phyloP scores from a whole-genome alignment of 37 sponge, comb jelly and placozoan genomes.

The Diacarnus erythraeanus region DNA sequence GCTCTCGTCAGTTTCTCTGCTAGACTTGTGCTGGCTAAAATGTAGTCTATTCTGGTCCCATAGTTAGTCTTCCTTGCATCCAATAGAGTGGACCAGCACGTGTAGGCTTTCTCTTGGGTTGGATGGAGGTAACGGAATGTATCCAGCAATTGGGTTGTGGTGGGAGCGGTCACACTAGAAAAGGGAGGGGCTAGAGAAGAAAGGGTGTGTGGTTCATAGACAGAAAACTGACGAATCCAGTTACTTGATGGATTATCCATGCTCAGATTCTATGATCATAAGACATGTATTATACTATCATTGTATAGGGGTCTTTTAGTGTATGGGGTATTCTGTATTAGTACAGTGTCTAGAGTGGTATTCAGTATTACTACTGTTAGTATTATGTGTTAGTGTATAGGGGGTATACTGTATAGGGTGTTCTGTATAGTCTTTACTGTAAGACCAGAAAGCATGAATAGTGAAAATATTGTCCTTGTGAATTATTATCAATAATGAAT shows the following conservation, averaged over 20 bases:
- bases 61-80: conserved; percentile 83
- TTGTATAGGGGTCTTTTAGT: too few species aligned
- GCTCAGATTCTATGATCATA: neutral
- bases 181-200: neutral
- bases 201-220: neutral
- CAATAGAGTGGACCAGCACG: conserved; percentile 89
- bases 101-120: conserved; percentile 52
- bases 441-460: too few species aligned
- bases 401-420: too few species aligned
- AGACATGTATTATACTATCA: too few species aligned
- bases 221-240: conserved; percentile 14
- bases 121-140: conserved; percentile 77
- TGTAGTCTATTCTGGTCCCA: conserved; percentile 91
- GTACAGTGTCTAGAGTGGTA: too few species aligned
- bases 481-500: too few species aligned
- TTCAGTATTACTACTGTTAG: too few species aligned
- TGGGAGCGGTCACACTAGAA: neutral
- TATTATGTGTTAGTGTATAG: too few species aligned
- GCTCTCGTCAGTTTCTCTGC: neutral
- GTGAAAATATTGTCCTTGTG: neutral
- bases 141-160: conserved; percentile 51
- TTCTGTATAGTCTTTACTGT: too few species aligned
- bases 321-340: too few species aligned
- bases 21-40: conserved; percentile 37
- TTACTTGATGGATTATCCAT: neutral